phyloP scores from a whole-genome alignment of 2,888 invertebrate species.

The Subacronicta megacephala region DNA sequence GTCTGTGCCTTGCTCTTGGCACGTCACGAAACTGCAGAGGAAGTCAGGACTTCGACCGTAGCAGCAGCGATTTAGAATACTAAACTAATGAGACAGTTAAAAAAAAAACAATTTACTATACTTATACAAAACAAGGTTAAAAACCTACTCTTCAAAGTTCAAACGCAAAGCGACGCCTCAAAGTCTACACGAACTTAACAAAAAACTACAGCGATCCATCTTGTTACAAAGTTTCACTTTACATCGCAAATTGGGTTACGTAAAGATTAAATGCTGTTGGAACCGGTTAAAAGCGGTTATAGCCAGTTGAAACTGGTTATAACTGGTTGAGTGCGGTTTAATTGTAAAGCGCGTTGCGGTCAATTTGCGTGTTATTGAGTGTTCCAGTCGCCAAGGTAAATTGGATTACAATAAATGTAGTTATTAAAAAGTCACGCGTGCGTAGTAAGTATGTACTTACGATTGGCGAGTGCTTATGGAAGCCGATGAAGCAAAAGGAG shows the following conservation, averaged over 20 bases:
- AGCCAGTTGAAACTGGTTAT: conserved; percentile 16
- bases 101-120: too few species aligned
- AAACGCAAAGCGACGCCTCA: conserved; percentile 4
- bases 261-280: conserved; percentile 26
- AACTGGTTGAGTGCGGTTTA: conserved; percentile 24
- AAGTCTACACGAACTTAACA: conserved; percentile 5
- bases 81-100: too few species aligned
- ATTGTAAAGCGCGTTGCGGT: conserved; percentile 34
- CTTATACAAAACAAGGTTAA: neutral
- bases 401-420: too few species aligned
- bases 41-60: too few species aligned
- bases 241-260: conserved; percentile 32
- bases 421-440: too few species aligned
- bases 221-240: conserved; percentile 28
- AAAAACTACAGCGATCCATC: conserved; percentile 28
- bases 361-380: conserved; percentile 33
- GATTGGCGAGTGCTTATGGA: too few species aligned
- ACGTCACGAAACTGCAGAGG: too few species aligned
- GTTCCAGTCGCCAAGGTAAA: conserved; percentile 3
- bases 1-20: too few species aligned
- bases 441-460: too few species aligned
- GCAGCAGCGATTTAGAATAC: too few species aligned
- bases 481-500: too few species aligned
- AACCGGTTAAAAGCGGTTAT: conserved; percentile 26
- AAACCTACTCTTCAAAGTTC: neutral